A percentile compares a stretch with the other conserved stretches of the same genome.
phyloP scores from a whole-genome alignment of 2,888 invertebrate species.

The Uropetala carovei region DNA sequence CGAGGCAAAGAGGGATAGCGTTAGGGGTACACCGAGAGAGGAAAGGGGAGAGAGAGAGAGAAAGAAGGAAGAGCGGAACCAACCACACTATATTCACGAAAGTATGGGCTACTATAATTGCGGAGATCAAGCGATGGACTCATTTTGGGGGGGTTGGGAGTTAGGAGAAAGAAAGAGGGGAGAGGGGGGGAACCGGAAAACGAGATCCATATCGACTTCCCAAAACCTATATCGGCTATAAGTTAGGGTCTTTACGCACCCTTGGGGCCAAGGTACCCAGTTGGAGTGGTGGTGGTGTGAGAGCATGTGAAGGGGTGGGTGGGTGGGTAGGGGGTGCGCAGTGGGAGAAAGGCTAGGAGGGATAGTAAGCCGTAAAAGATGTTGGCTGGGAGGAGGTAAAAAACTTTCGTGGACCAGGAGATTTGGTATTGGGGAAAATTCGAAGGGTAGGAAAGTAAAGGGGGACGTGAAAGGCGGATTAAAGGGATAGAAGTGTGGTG shows the following conservation, averaged over 20 bases:
- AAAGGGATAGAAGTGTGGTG: neutral
- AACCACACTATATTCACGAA: neutral
- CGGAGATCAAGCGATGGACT: neutral
- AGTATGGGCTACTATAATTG: neutral
- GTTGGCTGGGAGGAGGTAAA: neutral
- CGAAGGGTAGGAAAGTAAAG: neutral
- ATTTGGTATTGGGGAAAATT: neutral
- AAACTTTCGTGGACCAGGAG: neutral
- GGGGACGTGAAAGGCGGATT: neutral
- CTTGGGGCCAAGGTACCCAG: neutral
- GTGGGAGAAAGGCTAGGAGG: neutral
- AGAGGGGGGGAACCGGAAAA: neutral
- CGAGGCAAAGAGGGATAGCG: neutral
- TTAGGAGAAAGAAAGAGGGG: neutral
- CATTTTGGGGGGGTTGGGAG: neutral
- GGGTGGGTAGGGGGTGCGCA: neutral
- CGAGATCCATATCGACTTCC: conserved; percentile 15
- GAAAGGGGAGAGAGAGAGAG: no score
- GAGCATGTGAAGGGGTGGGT: neutral
- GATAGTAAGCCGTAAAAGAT: neutral
- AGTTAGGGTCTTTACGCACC: conserved; percentile 41
- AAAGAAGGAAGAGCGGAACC: no score
- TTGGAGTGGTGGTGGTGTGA: neutral
- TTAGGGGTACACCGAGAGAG: neutral
- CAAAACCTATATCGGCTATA: conserved; percentile 60